A percentile compares a stretch with the other conserved stretches of the same genome.
Evolutionary conservation across 2,888 invertebrate genomes (phyloP).

Genomic region (Ptycholaimellus sp.): DNA sequence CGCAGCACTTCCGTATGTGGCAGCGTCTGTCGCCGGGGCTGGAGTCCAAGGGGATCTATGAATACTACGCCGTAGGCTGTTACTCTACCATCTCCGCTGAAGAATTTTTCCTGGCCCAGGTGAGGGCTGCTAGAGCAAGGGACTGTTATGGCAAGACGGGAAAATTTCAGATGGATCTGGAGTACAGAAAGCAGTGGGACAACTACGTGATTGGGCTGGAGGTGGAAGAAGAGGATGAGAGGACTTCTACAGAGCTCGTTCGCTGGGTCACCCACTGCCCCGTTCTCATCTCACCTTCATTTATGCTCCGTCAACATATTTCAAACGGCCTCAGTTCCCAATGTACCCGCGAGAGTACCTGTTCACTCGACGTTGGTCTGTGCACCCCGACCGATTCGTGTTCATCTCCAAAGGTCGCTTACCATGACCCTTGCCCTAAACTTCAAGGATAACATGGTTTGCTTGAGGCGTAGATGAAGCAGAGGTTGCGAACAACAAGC

Average conservation of each 20-base stretch:
- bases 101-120: conserved; percentile 29
- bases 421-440: too few relatives aligned
- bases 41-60: conserved; percentile 17
- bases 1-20: conserved; percentile 22
- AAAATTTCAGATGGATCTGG: conserved; percentile 27
- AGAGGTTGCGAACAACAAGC: background rate
- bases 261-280: conserved; percentile 33
- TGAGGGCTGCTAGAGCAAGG: conserved; percentile 9
- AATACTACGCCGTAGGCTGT: conserved; percentile 25
- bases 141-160: too few relatives aligned
- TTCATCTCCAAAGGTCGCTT: too few relatives aligned
- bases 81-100: conserved; percentile 29
- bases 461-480: background rate
- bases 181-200: conserved; percentile 32
- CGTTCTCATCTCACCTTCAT: conserved; percentile 19
- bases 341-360: conserved; percentile 31
- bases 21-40: conserved; percentile 19
- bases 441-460: too few relatives aligned
- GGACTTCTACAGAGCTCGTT: conserved; percentile 27
- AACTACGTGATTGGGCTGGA: conserved; percentile 28
- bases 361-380: conserved; percentile 27
- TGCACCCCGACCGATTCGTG: conserved; percentile 23
- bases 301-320: too few relatives aligned
- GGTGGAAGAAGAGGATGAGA: conserved; percentile 26
- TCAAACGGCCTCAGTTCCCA: conserved; percentile 26